These are phyloP conservation scores for Synaphobranchus kaupii DNA, from an alignment of 2,797 vertebrate species.

Conservation along the genomic window DNA sequence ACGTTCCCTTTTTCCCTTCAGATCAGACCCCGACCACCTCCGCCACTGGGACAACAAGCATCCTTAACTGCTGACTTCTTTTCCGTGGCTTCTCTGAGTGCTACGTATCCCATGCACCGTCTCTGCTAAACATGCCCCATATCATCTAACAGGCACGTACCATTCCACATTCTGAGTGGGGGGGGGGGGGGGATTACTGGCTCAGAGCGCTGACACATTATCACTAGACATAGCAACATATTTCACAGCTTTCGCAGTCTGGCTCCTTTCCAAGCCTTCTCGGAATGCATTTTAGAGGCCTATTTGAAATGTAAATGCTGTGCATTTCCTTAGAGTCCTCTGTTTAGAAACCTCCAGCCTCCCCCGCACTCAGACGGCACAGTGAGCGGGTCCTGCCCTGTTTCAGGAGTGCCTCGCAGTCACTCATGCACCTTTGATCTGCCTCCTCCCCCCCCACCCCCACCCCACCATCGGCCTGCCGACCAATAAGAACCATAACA, in stretches of 20 bases:
- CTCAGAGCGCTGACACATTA: conserved; percentile 63
- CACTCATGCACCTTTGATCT: conserved; percentile 60
- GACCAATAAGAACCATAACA: conserved; percentile 41
- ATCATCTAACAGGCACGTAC: conserved; percentile 89
- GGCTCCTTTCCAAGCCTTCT: conserved; percentile 56
- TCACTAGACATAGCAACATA: conserved; percentile 56
- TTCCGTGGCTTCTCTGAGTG: conserved; percentile 51
- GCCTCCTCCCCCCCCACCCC: conserved; percentile 27
- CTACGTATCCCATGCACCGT: conserved; percentile 68
- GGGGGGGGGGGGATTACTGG: conserved; percentile 48
- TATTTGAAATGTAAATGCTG: conserved; percentile 63
- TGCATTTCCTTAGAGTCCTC: conserved; percentile 47
- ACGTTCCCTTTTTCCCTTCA: neutral
- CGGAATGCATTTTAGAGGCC: conserved; percentile 50
- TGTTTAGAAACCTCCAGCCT: conserved; percentile 19
- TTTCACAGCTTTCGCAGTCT: conserved; percentile 48
- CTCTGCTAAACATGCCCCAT: conserved; percentile 76
- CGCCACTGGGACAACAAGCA: conserved; percentile 48
- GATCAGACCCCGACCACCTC: conserved; percentile 24
- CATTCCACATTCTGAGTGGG: conserved; percentile 70
- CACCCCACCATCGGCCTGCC: conserved; percentile 35
- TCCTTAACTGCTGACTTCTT: conserved; percentile 57
- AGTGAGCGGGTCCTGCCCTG: conserved; percentile 28
- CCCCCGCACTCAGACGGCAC: conserved; percentile 17
- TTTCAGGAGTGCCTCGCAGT: conserved; percentile 44